A percentile compares a stretch with the other conserved stretches of the same genome.
Evolutionary conservation across 2,797 vertebrate species (phyloP).

Genomic region (Epinephelus malabaricus): DNA sequence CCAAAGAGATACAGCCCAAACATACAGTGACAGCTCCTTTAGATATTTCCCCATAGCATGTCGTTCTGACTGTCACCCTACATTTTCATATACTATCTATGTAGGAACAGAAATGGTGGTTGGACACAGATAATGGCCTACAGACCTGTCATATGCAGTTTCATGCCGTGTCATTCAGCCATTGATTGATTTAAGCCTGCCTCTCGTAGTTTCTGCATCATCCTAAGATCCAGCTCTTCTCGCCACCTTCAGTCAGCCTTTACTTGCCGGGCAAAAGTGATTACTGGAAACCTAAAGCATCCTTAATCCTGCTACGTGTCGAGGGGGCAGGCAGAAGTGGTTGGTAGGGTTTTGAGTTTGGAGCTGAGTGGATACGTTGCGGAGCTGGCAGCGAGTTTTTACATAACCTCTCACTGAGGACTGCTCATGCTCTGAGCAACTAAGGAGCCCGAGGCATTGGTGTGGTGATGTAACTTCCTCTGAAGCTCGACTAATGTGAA

Average conservation of each 20-base stretch:
- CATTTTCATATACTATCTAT: conserved; percentile 60
- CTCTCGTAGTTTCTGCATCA: conserved; percentile 57
- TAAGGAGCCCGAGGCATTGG: conserved; percentile 73
- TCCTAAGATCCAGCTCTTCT: conserved; percentile 59
- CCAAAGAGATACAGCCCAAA: conserved; percentile 40
- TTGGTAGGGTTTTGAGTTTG: conserved; percentile 67
- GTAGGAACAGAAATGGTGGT: conserved; percentile 56
- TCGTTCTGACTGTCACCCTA: conserved; percentile 60
- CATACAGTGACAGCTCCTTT: conserved; percentile 56
- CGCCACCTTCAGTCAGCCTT: conserved; percentile 69
- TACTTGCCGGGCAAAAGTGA: conserved; percentile 66
- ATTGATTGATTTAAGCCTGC: conserved; percentile 71
- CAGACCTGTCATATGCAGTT: conserved; percentile 71
- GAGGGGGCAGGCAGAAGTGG: conserved; percentile 67
- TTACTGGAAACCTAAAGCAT: conserved; percentile 75
- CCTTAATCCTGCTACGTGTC: conserved; percentile 75
- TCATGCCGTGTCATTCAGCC: conserved; percentile 76
- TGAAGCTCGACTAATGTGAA: conserved; percentile 81
- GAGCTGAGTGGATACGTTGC: conserved; percentile 73
- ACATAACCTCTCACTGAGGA: conserved; percentile 83
- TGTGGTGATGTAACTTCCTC: conserved; percentile 83
- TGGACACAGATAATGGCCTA: conserved; percentile 69
- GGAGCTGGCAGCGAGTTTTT: conserved; percentile 80
- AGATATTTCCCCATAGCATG: conserved; percentile 50
- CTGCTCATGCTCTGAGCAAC: conserved; percentile 79